Percentiles rank a stretch among this genome's conserved stretches.
These are phyloP conservation scores for Amblyopsis hoosieri DNA, from an alignment of 2,797 vertebrate genomes.

Conservation along the genomic window DNA sequence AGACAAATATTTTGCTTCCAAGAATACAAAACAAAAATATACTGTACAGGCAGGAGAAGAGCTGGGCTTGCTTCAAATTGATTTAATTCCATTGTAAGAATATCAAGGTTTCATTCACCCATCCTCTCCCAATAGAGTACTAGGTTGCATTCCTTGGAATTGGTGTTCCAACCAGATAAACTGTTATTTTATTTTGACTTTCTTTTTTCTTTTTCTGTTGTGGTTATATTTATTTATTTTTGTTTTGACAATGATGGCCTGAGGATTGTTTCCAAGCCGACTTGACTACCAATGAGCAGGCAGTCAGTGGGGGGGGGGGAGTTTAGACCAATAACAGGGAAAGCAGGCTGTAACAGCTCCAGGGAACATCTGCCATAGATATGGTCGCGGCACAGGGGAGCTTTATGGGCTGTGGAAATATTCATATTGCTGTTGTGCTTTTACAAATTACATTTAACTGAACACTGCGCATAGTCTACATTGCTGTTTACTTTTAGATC, in stretches of 20 bases:
- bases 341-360: constrained; percentile 52
- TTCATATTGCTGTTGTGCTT: constrained; percentile 27
- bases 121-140: constrained; percentile 49
- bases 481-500: constrained; percentile 2
- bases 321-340: constrained; percentile 51
- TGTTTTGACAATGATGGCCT: constrained; percentile 82
- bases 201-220: constrained; percentile 34
- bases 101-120: constrained; percentile 71
- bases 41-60: constrained; percentile 34
- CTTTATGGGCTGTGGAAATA: constrained; percentile 20
- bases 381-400: constrained; percentile 42
- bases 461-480: constrained; percentile 2
- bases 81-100: constrained; percentile 77
- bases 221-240: constrained; percentile 47
- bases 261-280: constrained; percentile 78
- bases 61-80: constrained; percentile 67
- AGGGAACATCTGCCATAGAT: constrained; percentile 53
- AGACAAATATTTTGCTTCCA: constrained; percentile 42
- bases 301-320: constrained; percentile 42
- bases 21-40: constrained; percentile 55
- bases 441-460: constrained; percentile 6
- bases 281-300: constrained; percentile 75
- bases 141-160: constrained; percentile 68
- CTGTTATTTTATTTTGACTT: constrained; percentile 25
- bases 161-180: constrained; percentile 79